Evolutionary conservation across 1,140 invertebrate species (phyloP).

Genomic region (Trachymyrmex septentrionalis): DNA sequence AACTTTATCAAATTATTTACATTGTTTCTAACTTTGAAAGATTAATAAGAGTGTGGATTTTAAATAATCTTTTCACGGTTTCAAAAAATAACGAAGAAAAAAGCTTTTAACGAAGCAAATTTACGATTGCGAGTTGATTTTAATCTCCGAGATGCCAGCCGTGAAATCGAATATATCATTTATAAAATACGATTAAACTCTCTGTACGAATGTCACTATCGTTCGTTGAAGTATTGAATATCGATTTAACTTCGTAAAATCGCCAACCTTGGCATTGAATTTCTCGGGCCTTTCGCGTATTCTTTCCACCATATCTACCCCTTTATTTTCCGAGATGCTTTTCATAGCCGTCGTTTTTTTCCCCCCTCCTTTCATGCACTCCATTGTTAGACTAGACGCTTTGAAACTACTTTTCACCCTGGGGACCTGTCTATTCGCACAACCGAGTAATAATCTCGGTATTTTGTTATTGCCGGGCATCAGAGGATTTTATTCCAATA

Average conservation of each 20-base stretch:
- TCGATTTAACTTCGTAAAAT: slow-evolving; percentile 46
- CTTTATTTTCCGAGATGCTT: slow-evolving; percentile 60
- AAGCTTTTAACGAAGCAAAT: background rate
- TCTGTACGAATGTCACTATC: slow-evolving; percentile 39
- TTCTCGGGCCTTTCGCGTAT: slow-evolving; percentile 1
- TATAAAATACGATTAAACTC: slow-evolving; percentile 23
- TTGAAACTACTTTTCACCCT: slow-evolving; percentile 76
- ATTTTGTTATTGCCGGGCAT: slow-evolving; percentile 33
- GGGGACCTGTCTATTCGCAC: slow-evolving; percentile 45
- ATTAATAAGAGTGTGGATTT: background rate
- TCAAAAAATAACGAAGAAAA: background rate
- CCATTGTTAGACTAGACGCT: slow-evolving; percentile 74
- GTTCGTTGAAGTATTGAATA: slow-evolving; percentile 36
- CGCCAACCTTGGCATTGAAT: slow-evolving; percentile 69
- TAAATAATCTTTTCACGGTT: background rate
- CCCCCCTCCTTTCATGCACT: slow-evolving; percentile 40
- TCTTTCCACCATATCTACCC: slow-evolving; percentile 64
- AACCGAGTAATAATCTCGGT: slow-evolving; percentile 42
- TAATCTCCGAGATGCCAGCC: background rate
- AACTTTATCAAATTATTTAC: background rate
- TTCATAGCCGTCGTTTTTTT: slow-evolving; percentile 42
- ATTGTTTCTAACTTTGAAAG: background rate
- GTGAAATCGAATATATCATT: slow-evolving; percentile 21
- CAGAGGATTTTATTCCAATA: slow-evolving; percentile 29
- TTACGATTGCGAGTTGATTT: background rate